Base-by-base conservation (phyloP, 2,797 vertebrate genomes). In the Balearica regulorum region DNA sequence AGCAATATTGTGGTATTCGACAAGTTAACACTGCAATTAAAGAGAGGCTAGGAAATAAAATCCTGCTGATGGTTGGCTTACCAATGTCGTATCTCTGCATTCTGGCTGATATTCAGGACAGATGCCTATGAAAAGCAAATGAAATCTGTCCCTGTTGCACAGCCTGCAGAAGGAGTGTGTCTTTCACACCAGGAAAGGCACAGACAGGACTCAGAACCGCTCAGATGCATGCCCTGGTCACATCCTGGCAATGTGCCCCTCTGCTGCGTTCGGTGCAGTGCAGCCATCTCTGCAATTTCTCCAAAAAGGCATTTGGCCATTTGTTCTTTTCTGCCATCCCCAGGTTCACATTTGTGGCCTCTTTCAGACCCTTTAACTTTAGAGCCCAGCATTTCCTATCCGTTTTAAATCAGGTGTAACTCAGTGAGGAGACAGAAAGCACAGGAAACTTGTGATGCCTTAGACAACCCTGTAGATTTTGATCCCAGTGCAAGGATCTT, bases 21-120 rank as follows among this genome's bases (percentile, higher is more conserved):
- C 81, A 87, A 77, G 60, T 87, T 92, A 94, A 54, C 75, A 5
- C 55, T 61, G 80, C 70, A 80, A 61, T 96, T 96, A 92, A 89
- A 79, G 76, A 41, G 69, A 57, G 37, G 55, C 35, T 37, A 16
- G 64, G 77, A 93, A 90, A 83, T 71, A 87, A 84, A 94, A 46
- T 49, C 88, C 48, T 51, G 78, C 66, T 49, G 51, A 26, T 35
- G 62, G 43, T 13, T 79, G 90, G 43, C 73, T 87, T 55, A 48
- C 69, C 83, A 89, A 51, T 1, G 0, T 29, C 1, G 0, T 28
- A 28, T 49, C 72, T 72, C 70, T 46, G 44, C 24, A 0, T 64
- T 73, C 77, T 53, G 83, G 51, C 58, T 70, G 83, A n/a, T 68
- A 26, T 39, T 70, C 62, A 11, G 77, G 78, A 77, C 77, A 95